Conservation (phyloP, 2,888 invertebrate genomes). For the Poecilus cupreus region DNA sequence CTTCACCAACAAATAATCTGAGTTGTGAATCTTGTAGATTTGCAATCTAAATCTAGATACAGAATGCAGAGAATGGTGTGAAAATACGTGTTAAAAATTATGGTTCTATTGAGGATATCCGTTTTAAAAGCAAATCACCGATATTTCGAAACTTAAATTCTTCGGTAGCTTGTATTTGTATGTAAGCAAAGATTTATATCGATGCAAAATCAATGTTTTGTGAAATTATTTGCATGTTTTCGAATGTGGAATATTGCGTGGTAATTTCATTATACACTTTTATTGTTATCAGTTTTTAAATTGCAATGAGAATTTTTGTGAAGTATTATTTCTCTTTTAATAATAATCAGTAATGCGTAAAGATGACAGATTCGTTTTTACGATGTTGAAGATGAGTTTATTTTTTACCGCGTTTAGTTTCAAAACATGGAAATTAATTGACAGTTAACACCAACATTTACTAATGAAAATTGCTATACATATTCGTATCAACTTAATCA, state of each 20-base stretch:
- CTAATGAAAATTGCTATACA: too few species aligned
- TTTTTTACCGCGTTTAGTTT: too few species aligned
- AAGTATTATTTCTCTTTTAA: not conserved
- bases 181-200: constrained; percentile 15
- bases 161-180: constrained; percentile 3
- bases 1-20: too few species aligned
- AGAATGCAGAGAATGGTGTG: not conserved
- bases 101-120: constrained; percentile 11
- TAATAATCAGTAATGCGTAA: too few species aligned
- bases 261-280: not conserved
- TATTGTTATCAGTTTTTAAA: too few species aligned
- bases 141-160: constrained; percentile 38
- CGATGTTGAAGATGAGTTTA: too few species aligned
- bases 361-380: too few species aligned
- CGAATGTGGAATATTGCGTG: not conserved
- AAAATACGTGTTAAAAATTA: constrained; percentile 34
- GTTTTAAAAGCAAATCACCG: constrained; percentile 35
- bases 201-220: constrained; percentile 36
- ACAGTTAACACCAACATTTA: too few species aligned
- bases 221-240: constrained; percentile 41
- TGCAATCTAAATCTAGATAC: not conserved
- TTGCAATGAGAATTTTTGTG: not conserved
- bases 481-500: too few species aligned
- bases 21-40: not conserved
- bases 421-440: too few species aligned